Evolutionary conservation across 2,888 invertebrate genomes (phyloP).

Genomic region (Caenorhabditis japonica): DNA sequence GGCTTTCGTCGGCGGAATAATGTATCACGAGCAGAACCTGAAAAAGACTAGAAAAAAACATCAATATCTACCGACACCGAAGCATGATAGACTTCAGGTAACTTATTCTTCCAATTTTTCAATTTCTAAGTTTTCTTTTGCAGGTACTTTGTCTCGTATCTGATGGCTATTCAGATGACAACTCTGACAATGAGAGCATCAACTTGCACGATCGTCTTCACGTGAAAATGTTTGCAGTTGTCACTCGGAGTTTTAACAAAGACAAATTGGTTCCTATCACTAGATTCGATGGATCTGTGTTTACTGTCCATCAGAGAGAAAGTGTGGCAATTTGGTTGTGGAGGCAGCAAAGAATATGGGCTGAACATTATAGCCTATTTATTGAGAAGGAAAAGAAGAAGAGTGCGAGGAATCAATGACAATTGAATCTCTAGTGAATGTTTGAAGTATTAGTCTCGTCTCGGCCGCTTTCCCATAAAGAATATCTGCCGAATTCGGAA

Average conservation of each 20-base stretch:
- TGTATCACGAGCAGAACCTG: conserved; percentile 74
- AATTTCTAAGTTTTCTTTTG: conserved; percentile 4
- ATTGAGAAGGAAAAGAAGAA: conserved; percentile 47
- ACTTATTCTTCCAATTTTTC: neutral
- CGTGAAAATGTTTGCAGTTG: conserved; percentile 66
- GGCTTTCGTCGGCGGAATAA: conserved; percentile 71
- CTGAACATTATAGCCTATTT: conserved; percentile 44
- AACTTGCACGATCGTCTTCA: conserved; percentile 72
- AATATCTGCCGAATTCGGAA: too few relatives aligned
- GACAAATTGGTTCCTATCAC: conserved; percentile 70
- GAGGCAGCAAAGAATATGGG: conserved; percentile 68
- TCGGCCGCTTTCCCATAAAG: too few relatives aligned
- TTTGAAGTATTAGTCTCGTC: too few relatives aligned
- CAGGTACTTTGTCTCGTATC: conserved; percentile 72
- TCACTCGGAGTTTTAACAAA: conserved; percentile 61
- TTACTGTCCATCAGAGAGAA: conserved; percentile 70
- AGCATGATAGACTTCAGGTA: conserved; percentile 72
- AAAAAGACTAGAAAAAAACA: conserved; percentile 62
- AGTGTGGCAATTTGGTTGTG: conserved; percentile 75
- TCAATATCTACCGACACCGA: conserved; percentile 69
- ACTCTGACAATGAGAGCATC: conserved; percentile 66
- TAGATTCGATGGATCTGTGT: conserved; percentile 71
- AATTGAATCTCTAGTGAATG: neutral
- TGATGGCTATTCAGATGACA: conserved; percentile 74
- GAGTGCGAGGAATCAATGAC: conserved; percentile 7